phyloP scores from a whole-genome alignment of 2,113 vertebrate genomes.

The Eidolon helvum region DNA sequence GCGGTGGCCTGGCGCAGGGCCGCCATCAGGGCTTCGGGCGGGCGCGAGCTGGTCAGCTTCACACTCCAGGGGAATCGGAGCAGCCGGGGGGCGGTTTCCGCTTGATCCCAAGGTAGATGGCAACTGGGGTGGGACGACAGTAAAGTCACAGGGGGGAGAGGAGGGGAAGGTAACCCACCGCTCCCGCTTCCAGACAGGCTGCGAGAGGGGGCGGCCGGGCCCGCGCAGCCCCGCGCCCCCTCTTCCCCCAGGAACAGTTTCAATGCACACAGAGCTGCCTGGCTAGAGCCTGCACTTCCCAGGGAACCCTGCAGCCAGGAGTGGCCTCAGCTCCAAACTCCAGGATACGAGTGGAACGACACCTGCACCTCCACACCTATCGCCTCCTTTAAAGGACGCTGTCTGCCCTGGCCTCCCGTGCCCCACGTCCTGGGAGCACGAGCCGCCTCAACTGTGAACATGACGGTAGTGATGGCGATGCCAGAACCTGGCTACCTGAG shows the following conservation, averaged over 20 bases:
- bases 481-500: not conserved
- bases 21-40: conserved; percentile 89
- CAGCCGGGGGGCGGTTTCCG: conserved; percentile 87
- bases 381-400: not conserved
- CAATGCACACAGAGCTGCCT: not conserved
- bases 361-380: rapidly evolving
- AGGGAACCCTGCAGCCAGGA: not conserved
- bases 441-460: not conserved
- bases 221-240: not conserved
- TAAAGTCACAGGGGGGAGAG: not conserved
- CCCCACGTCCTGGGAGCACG: rapidly evolving
- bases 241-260: not conserved
- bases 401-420: not conserved
- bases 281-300: not conserved
- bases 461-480: rapidly evolving
- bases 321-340: not conserved
- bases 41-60: conserved; percentile 87
- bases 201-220: not conserved
- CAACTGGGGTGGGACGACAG: conserved; percentile 81
- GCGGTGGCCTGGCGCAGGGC: conserved; percentile 86
- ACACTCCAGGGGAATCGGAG: conserved; percentile 92
- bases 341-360: not conserved
- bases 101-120: conserved; percentile 97
- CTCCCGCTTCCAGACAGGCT: not conserved
- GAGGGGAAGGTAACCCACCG: not conserved